These are phyloP conservation scores for Drepana falcataria DNA, from an alignment of 2,888 invertebrate genomes.

Conservation along the genomic window DNA sequence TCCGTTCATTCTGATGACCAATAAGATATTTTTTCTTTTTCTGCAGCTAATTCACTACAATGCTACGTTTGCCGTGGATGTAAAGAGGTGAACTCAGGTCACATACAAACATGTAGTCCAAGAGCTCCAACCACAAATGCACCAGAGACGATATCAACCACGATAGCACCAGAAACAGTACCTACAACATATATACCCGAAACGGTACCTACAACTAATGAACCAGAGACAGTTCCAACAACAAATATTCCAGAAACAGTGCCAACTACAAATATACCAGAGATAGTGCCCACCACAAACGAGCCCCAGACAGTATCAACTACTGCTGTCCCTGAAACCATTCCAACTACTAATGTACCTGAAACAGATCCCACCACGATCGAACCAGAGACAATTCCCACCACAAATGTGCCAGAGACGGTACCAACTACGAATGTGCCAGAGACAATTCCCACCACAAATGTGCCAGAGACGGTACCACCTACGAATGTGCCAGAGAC, in stretches of 20 bases:
- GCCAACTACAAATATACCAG: too few species aligned
- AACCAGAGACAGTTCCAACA: conserved; percentile 1
- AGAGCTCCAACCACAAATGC: conserved; percentile 1
- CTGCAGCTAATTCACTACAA: conserved; percentile 34
- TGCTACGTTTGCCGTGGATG: conserved; percentile 51
- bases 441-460: too few species aligned
- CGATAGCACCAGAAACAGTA: neutral
- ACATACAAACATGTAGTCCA: conserved; percentile 29
- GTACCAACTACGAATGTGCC: too few species aligned
- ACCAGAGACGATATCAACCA: conserved; percentile 1
- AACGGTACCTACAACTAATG: neutral
- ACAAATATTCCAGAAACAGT: neutral
- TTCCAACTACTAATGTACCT: neutral
- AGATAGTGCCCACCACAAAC: too few species aligned
- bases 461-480: too few species aligned
- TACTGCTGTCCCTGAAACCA: too few species aligned
- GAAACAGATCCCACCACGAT: conserved; percentile 1
- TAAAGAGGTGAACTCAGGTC: conserved; percentile 20
- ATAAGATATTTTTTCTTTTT: conserved; percentile 4
- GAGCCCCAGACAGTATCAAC: too few species aligned
- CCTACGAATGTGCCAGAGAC: too few species aligned
- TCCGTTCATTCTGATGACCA: too few species aligned
- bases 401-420: too few species aligned
- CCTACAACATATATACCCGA: conserved; percentile 4
- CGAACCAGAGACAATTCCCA: neutral